Base-by-base conservation (phyloP, 2,113 vertebrate genomes). In the Pteropus alecto region DNA sequence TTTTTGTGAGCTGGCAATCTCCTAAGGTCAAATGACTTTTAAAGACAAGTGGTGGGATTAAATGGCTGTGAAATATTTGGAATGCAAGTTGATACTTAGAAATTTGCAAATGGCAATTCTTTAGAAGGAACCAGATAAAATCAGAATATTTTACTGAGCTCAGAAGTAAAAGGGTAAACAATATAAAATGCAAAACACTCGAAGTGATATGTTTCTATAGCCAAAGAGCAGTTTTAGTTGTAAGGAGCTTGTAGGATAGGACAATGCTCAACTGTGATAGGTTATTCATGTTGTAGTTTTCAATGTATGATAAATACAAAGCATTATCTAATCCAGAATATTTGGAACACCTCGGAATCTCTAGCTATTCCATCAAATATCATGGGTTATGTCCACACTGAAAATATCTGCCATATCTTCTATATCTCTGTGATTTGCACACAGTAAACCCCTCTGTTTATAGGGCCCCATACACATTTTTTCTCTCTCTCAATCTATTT, bases 21-120 rank as follows among this genome's bases (percentile, higher is more conserved):
- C 54, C 60, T 83, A 22, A 96, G 90, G 79, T 94, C 91, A 97
- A 87, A 84, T 8, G 60, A 38, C 30, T 96, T 96, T 83, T 84
- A 85, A 89, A 90, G 46, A 56, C 74, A 81, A 95, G 81, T 90
- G 71, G 22, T 74, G 3, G 35, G 88, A 84, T 90, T 76, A 82
- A 97, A 94, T 93, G 76, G 19, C 58, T 70, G 7, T 76, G 35
- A 95, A 94, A 87, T 87, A 93, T 82, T 90, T 96, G 74, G 46
- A 94, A 90, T 93, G 51, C 21, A 90, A 90, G 30, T 90, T 94
- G 7, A 68, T 85, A 58, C 82, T 87, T 87, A 84, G 51, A 96
- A 90, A 94, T 81, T 79, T 94, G 54, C 68, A 87, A 85, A 74
- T 81, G 21, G 70, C 71, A 95, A 84, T 77, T 77, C 12, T 84